Conservation (phyloP, 2,888 invertebrate genomes). For the Cloeon dipterum region DNA sequence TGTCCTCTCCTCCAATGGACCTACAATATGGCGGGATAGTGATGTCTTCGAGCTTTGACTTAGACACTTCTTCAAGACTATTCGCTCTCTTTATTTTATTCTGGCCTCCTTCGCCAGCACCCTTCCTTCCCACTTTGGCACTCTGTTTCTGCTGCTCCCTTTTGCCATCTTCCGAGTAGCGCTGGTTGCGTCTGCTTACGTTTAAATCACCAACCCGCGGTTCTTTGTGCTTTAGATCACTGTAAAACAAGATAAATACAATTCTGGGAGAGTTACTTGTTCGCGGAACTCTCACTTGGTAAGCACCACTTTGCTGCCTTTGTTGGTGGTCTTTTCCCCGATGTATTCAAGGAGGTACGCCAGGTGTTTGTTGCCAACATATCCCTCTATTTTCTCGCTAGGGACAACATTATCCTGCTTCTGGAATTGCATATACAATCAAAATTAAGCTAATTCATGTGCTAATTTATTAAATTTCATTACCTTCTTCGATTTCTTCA, state of each 20-base stretch:
- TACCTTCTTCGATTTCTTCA: too few relatives aligned
- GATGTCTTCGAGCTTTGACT: conserved; percentile 47
- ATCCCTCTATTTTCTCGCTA: conserved; percentile 43
- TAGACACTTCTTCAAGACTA: conserved; percentile 59
- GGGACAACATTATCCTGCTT: too few relatives aligned
- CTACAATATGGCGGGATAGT: conserved; percentile 18
- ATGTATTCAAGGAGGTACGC: conserved; percentile 18
- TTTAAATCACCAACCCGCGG: too few relatives aligned
- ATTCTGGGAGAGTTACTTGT: too few relatives aligned
- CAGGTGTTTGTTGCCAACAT: conserved; percentile 53
- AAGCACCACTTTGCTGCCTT: too few relatives aligned
- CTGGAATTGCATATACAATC: too few relatives aligned
- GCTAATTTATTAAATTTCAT: too few relatives aligned
- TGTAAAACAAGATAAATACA: too few relatives aligned
- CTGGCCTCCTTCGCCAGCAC: conserved; percentile 7
- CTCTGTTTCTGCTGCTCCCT: conserved; percentile 14
- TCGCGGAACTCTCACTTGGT: too few relatives aligned
- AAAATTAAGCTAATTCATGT: too few relatives aligned
- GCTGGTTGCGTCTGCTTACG: conserved; percentile 2
- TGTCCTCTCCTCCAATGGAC: not conserved
- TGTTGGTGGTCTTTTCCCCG: conserved; percentile 20
- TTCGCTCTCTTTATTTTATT: conserved; percentile 41
- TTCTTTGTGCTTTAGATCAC: too few relatives aligned
- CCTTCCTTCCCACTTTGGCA: conserved; percentile 15
- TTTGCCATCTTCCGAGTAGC: not conserved